Evolutionary conservation across 2,797 vertebrate species (phyloP), one percentile per base, ranked within the genome.

Genomic region (Mus caroli): DNA sequence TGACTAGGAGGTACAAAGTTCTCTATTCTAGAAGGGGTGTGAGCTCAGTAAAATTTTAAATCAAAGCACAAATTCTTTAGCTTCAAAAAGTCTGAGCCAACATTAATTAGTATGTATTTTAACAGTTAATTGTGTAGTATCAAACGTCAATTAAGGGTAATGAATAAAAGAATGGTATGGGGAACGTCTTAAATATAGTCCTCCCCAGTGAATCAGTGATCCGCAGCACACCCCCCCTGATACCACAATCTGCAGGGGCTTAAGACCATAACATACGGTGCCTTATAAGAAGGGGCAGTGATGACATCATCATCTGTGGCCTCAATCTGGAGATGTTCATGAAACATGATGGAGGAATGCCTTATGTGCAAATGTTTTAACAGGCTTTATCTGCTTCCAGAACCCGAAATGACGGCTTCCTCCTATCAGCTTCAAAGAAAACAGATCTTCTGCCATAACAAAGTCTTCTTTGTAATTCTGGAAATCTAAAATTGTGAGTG

Each of bases 101-200:
- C 97, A 97, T 92, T 78, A 97, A 97, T 91, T 2, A 52, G 80
- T 90, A 88, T 93, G 71, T 89, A 94, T 97, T 94, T 98, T 96
- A 80, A 69, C 22, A 76, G 31, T 67, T 95, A 97, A 92, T 1
- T 96, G 37, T 58, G 60, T 5, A 19, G 37, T 94, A 89, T 43
- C 76, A 95, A 96, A 97, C 75, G n/a, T 34, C 87, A 97, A 91
- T 64, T 52, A 96, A 97, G 95, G 20, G 24, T 84, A 97, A 20
- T 76, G 91, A 97, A 86, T 95, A 79, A 94, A 97, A 54, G 52
- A 71, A 94, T 24, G 54, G 24, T 40, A 31, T 31, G 52, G 20
- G 14, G n/a, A 15, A 94, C 58, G 52, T 28, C 62, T 91, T 83
- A 92, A 84, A 77, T n/a, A 50, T 0, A 12, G 22, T 71, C 40